Conservation (phyloP, 1,140 invertebrate genomes). For the Drosophila persimilis region DNA sequence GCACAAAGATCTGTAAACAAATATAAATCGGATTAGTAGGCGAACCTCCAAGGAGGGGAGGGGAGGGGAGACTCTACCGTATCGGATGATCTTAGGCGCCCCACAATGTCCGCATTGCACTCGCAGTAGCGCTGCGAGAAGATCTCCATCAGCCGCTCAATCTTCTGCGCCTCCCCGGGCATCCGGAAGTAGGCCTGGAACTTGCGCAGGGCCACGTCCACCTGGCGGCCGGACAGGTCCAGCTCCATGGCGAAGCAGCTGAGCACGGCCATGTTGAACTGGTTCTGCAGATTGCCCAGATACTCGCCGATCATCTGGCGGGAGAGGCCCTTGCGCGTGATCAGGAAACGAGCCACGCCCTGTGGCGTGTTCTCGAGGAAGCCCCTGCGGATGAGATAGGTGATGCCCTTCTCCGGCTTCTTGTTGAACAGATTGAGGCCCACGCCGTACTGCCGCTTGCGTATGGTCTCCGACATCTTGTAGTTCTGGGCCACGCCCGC, state of each 20-base stretch:
- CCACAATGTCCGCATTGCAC: constrained; percentile 95
- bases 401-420: constrained; percentile 98
- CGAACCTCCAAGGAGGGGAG: no score
- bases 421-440: constrained; percentile 99
- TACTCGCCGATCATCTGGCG: constrained; percentile 99
- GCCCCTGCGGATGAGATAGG: constrained; percentile 95
- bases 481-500: constrained; percentile 76
- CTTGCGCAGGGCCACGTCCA: constrained; percentile 98
- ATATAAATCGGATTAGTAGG: constrained; percentile 1
- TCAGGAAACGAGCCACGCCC: constrained; percentile 96
- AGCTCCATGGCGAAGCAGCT: constrained; percentile 97
- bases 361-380: constrained; percentile 97
- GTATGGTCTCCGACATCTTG: constrained; percentile 91
- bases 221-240: constrained; percentile 96
- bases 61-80: constrained; percentile 86
- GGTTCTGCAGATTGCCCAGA: constrained; percentile 96
- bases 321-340: constrained; percentile 97
- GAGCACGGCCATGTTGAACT: constrained; percentile 98
- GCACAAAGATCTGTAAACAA: constrained; percentile 90
- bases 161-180: constrained; percentile 99
- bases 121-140: constrained; percentile 97
- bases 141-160: constrained; percentile 97
- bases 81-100: constrained; percentile 91
- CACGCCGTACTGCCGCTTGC: constrained; percentile 97
- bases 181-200: constrained; percentile 98